Percentiles rank a stretch among this genome's conserved stretches.
These are phyloP conservation scores for Amphimedon queenslandica DNA, from an alignment of 37 sponge, comb jelly and placozoan genomes.

Conservation along the genomic window DNA sequence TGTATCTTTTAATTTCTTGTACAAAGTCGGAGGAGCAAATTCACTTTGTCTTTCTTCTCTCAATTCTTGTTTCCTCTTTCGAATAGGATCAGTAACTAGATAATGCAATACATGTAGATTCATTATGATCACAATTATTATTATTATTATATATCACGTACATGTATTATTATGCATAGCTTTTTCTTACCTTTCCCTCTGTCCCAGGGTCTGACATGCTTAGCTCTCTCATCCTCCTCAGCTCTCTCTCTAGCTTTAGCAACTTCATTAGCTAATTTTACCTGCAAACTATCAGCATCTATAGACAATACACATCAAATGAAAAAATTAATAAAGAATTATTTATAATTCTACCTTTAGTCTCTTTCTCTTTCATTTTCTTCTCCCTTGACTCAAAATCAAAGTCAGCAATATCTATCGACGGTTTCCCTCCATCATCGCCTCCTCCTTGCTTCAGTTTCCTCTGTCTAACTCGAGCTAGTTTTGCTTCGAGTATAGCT, in stretches of 20 bases:
- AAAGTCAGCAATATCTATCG: constrained; percentile 1
- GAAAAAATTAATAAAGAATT: too few relatives aligned
- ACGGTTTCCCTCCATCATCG: constrained; percentile 5
- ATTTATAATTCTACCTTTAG: too few relatives aligned
- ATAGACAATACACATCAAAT: too few relatives aligned
- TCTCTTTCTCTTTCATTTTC: not conserved
- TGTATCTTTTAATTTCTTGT: constrained; percentile 1
- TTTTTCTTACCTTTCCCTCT: constrained; percentile 70
- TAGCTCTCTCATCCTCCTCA: constrained; percentile 27
- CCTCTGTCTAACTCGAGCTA: constrained; percentile 59
- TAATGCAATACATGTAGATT: not conserved
- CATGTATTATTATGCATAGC: too few relatives aligned
- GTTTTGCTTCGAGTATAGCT: constrained; percentile 60
- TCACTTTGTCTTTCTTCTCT: constrained; percentile 65
- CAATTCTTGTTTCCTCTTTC: constrained; percentile 58
- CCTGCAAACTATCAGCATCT: too few relatives aligned
- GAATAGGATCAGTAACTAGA: constrained; percentile 16
- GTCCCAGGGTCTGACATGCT: constrained; percentile 79
- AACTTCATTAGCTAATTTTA: constrained; percentile 1
- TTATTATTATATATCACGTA: too few relatives aligned
- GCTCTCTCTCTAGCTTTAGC: constrained; percentile 14
- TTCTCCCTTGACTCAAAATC: constrained; percentile 3
- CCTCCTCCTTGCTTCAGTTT: constrained; percentile 24
- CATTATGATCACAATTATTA: not conserved
- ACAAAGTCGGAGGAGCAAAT: constrained; percentile 84